A percentile compares a stretch with the other conserved stretches of the same genome.
These are phyloP conservation scores for Penelope pileata DNA, from an alignment of 2,113 vertebrate genomes.

Conservation along the genomic window DNA sequence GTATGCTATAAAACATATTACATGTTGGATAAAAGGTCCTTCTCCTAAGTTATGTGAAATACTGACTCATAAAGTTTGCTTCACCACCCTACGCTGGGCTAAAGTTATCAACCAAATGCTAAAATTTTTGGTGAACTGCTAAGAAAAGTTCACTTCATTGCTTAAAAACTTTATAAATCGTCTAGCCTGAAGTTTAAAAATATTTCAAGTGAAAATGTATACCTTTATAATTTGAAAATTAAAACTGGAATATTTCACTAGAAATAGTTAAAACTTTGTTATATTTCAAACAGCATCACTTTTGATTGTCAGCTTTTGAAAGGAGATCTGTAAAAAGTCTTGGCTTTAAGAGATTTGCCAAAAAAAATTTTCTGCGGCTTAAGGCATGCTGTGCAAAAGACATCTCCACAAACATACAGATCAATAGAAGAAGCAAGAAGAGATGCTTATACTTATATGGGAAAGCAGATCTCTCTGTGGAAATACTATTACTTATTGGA, in stretches of 20 bases:
- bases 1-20: not conserved
- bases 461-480: not conserved
- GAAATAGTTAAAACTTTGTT: not conserved
- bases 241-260: not conserved
- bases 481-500: conserved; percentile 11
- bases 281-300: not conserved
- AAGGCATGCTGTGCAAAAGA: not conserved
- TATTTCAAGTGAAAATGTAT: not conserved
- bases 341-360: not conserved
- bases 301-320: not conserved
- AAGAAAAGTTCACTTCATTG: not conserved
- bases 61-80: not conserved
- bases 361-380: not conserved
- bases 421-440: not conserved
- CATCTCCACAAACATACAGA: not conserved
- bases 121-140: not conserved
- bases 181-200: not conserved
- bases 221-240: not conserved
- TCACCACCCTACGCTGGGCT: not conserved
- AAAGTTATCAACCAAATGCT: not conserved
- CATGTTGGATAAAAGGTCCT: not conserved
- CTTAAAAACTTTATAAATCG: not conserved
- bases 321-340: not conserved
- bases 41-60: not conserved
- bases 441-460: not conserved